Conservation (phyloP, 92 coral and sea anemone species). For the Montipora capitata region DNA sequence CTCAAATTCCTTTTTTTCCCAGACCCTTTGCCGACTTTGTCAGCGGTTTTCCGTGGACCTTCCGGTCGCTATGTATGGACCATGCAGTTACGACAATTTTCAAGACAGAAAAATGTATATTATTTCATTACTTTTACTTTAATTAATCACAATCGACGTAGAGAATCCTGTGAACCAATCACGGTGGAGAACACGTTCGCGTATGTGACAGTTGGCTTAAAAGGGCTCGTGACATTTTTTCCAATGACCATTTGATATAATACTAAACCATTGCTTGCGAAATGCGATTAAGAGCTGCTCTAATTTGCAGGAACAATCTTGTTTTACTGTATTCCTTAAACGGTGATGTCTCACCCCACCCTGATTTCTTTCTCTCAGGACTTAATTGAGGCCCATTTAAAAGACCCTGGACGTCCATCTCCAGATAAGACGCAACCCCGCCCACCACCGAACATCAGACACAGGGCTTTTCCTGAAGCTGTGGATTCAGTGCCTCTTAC, state of each 20-base stretch:
- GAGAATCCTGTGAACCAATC: no score
- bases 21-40: slow-evolving; percentile 88
- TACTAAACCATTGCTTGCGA: no score
- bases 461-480: slow-evolving; percentile 90
- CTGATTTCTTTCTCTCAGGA: slow-evolving; percentile 44
- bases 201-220: no score
- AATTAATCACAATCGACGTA: no score
- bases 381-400: slow-evolving; percentile 82
- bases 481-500: slow-evolving; percentile 85
- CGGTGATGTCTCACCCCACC: background rate
- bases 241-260: no score
- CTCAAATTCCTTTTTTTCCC: background rate
- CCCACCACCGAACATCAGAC: slow-evolving; percentile 61
- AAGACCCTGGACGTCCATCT: slow-evolving; percentile 89
- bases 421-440: slow-evolving; percentile 72
- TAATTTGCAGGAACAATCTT: background rate
- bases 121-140: background rate
- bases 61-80: slow-evolving; percentile 96
- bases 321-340: background rate
- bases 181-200: no score
- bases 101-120: slow-evolving; percentile 87
- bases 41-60: slow-evolving; percentile 90
- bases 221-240: no score
- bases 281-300: no score
- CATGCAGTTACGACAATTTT: slow-evolving; percentile 93